A percentile compares a stretch with the other conserved stretches of the same genome.
phyloP scores from a whole-genome alignment of 2,113 vertebrate species.

The Mustelus asterias region DNA sequence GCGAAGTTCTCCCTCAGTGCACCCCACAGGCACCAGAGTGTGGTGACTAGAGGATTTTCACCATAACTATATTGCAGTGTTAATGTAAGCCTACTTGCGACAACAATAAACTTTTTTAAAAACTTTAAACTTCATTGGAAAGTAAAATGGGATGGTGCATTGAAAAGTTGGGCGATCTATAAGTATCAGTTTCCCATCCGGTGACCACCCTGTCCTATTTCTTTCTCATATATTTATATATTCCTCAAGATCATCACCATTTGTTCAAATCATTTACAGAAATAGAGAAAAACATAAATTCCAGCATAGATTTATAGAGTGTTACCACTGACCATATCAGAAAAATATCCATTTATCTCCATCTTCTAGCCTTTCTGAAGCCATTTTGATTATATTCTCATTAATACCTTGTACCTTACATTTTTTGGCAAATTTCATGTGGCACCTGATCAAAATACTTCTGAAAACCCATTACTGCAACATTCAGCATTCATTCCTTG shows the following conservation, averaged over 20 bases:
- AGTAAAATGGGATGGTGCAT: neutral
- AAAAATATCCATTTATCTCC: neutral
- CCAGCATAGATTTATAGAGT: neutral
- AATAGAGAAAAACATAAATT: neutral
- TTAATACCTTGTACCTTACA: neutral
- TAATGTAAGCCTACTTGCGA: too few relatives aligned
- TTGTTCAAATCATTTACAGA: neutral
- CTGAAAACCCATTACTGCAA: neutral
- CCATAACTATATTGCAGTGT: too few relatives aligned
- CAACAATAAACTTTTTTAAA: too few relatives aligned
- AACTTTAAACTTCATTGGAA: neutral
- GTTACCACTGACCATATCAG: neutral
- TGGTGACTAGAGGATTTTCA: too few relatives aligned
- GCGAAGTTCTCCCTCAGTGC: too few relatives aligned
- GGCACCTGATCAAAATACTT: neutral
- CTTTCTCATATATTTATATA: neutral
- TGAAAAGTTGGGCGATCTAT: neutral
- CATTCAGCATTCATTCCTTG: neutral
- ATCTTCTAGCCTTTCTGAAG: neutral
- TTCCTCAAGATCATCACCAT: neutral
- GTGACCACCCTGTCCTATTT: neutral
- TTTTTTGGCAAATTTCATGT: neutral
- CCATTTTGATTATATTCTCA: neutral
- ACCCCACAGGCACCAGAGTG: too few relatives aligned
- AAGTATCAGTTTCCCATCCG: neutral